Base-by-base conservation (phyloP, 1,140 invertebrate species). In the Bombus soroeensis region DNA sequence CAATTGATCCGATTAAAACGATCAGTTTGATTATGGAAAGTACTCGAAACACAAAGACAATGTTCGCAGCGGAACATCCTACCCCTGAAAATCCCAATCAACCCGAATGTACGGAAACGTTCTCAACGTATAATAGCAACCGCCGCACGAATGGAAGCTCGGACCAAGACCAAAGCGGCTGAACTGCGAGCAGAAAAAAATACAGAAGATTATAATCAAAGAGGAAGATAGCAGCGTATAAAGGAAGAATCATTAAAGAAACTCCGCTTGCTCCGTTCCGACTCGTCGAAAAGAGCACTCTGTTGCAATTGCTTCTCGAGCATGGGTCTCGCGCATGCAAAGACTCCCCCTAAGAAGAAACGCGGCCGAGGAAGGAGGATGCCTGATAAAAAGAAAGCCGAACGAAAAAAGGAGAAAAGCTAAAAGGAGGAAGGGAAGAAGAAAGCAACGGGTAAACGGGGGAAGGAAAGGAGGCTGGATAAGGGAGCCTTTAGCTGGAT, bases 401-500 rank as follows among this genome's bases (percentile, higher is more conserved):
- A 70, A 75, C 53, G 62, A 82, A 83, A 81, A 83, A n/a, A 82
- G 59, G 12, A 62, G 28, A 62, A 13, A 32, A 18, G 8, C 18
- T 34, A n/a, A 37, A 47, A 75, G 62, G n/a, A 71, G 28, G 8
- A 41, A 37, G 25, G 70, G 28, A 66, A 25, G 39, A 34, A 75
- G 34, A 68, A 62, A 71, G 43, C n/a, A 2, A 47, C 3, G 4
- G 47, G 82, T 34, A 59, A 68, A 84, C 71, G 59, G 47, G 10
- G 28, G n/a, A 25, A 59, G 57, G 53, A 72, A 66, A 64, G 39
- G 81, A 64, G 62, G 71, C 22, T 37, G 82, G 70, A 70, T 83
- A 79, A 83, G 85, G 86, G 76, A 37, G 74, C 83, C 88, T 90
- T 90, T 88, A 91, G 82, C 62, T 32, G 83, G 75, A 91, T 90